phyloP scores from a whole-genome alignment of 2,888 invertebrate genomes.

The Tetragonula carbonaria region DNA sequence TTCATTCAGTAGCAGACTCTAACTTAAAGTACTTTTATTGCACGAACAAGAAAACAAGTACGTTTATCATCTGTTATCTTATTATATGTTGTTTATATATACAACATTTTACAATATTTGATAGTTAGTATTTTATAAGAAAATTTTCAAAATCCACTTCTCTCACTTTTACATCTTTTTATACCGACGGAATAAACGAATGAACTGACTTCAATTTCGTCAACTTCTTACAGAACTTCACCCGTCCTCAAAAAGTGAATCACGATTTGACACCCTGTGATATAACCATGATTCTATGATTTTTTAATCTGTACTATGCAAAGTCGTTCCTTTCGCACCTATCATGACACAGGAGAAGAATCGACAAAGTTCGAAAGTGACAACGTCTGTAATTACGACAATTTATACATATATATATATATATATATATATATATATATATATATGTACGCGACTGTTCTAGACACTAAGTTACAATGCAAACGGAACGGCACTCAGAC shows the following conservation, averaged over 20 bases:
- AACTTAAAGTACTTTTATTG: background rate
- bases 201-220: background rate
- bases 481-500: background rate
- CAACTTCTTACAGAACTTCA: no score
- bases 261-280: no score
- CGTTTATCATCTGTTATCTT: background rate
- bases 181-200: background rate
- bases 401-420: background rate
- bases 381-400: background rate
- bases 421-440: no score
- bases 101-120: background rate
- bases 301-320: no score
- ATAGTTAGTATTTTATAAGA: background rate
- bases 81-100: background rate
- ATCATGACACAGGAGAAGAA: background rate
- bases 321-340: background rate
- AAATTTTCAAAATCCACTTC: background rate
- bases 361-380: background rate
- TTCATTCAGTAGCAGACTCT: no score
- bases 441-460: no score
- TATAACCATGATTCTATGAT: no score
- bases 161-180: background rate
- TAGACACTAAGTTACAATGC: background rate
- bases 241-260: no score
- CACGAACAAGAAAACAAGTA: background rate